Percentiles rank a stretch among this genome's conserved stretches.
These are phyloP conservation scores for Hipparchia semele DNA, from an alignment of 2,888 invertebrate species.

Conservation along the genomic window DNA sequence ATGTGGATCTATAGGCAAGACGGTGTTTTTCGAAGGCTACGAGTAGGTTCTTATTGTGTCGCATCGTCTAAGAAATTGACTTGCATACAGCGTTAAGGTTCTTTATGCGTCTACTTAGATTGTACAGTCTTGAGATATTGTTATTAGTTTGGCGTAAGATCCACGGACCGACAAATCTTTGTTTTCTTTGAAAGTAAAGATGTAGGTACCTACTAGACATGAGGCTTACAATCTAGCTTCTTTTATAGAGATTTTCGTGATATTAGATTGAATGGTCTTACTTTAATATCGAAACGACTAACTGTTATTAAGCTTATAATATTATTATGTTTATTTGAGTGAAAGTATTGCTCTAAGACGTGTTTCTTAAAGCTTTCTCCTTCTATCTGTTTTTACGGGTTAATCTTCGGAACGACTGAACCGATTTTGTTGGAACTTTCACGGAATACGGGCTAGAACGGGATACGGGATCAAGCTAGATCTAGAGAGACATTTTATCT, in stretches of 20 bases:
- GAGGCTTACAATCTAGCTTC: background rate
- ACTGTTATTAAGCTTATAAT: too few species aligned
- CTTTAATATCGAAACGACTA: too few species aligned
- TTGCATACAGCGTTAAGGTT: slow-evolving; percentile 18
- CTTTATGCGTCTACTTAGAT: slow-evolving; percentile 17
- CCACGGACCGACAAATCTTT: background rate
- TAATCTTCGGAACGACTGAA: too few species aligned
- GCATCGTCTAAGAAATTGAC: slow-evolving; percentile 23
- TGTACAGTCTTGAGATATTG: slow-evolving; percentile 5
- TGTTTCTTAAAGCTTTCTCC: too few species aligned
- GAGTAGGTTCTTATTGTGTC: slow-evolving; percentile 21
- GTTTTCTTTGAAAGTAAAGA: background rate
- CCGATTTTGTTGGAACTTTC: too few species aligned
- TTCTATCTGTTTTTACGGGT: too few species aligned
- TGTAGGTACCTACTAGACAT: background rate
- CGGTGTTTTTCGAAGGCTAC: slow-evolving; percentile 22
- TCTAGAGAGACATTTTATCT: too few species aligned
- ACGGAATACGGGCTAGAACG: too few species aligned
- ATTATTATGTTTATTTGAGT: too few species aligned
- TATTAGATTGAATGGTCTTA: background rate
- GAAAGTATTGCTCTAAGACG: too few species aligned
- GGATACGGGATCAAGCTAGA: too few species aligned
- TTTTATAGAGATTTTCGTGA: background rate
- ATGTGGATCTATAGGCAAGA: slow-evolving; percentile 18
- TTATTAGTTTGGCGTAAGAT: slow-evolving; percentile 2